phyloP scores from a whole-genome alignment of 1,140 invertebrate species.

The Calosoma granatense region DNA sequence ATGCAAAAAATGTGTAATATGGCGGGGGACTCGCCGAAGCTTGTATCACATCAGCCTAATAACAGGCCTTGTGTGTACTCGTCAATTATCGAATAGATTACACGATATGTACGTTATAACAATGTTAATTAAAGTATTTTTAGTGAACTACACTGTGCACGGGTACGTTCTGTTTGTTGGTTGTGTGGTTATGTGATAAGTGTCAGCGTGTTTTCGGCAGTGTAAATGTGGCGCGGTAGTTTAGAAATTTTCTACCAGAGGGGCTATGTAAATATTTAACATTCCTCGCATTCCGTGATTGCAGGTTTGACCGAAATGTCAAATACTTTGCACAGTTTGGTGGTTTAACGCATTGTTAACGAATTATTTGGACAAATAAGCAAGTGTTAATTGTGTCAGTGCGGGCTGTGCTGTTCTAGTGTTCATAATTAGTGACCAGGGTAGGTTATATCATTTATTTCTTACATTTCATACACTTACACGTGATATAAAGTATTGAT shows the following conservation, averaged over 20 bases:
- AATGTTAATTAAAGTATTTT: too few relatives aligned
- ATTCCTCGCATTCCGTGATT: conserved; percentile 34
- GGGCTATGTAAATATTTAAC: conserved; percentile 35
- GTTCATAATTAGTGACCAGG: background rate
- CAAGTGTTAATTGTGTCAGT: background rate
- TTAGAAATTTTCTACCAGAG: conserved; percentile 29
- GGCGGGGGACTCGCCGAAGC: too few relatives aligned
- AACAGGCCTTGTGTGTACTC: too few relatives aligned
- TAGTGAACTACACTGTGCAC: too few relatives aligned
- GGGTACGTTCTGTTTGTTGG: too few relatives aligned
- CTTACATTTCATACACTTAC: background rate
- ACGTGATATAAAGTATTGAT: conserved; percentile 6
- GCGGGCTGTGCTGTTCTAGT: background rate
- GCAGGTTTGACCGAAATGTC: conserved; percentile 38
- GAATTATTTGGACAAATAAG: background rate
- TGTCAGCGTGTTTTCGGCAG: too few relatives aligned
- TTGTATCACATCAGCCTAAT: too few relatives aligned
- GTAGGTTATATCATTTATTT: conserved; percentile 1
- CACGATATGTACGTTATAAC: too few relatives aligned
- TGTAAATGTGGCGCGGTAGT: conserved; percentile 17
- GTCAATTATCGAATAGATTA: too few relatives aligned
- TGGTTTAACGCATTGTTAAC: background rate
- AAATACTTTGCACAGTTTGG: conserved; percentile 35
- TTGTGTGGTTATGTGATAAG: too few relatives aligned
- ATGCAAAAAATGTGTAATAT: too few relatives aligned